These are phyloP conservation scores for Anabacerthia variegaticeps DNA, from an alignment of 2,797 vertebrate genomes.

Conservation along the genomic window DNA sequence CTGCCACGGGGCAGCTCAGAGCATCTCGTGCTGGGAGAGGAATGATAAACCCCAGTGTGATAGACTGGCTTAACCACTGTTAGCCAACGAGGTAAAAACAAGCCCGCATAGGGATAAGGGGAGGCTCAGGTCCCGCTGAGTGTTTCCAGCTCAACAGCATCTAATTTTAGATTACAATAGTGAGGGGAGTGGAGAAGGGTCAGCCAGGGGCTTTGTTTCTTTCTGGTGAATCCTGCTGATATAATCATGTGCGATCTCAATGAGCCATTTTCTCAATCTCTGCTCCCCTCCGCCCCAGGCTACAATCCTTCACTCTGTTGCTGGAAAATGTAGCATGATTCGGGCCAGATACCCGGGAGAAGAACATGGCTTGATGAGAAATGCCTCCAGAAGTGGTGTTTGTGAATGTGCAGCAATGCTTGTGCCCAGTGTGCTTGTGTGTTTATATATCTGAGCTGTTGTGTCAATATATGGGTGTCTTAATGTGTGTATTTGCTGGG, in stretches of 20 bases:
- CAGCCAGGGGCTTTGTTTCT: not conserved
- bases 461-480: accelerated
- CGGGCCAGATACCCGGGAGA: not conserved
- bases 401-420: not conserved
- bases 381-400: not conserved
- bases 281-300: not conserved
- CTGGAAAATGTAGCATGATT: not conserved
- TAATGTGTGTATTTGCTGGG: not conserved
- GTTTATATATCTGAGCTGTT: not conserved
- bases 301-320: not conserved
- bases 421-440: not conserved
- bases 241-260: not conserved
- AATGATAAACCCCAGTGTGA: not conserved
- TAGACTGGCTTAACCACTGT: not conserved
- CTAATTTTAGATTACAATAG: not conserved
- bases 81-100: not conserved
- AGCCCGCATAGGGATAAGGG: not conserved
- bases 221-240: not conserved
- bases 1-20: not conserved
- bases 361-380: not conserved
- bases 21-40: not conserved
- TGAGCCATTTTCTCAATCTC: not conserved
- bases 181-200: not conserved
- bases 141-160: not conserved
- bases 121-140: not conserved